Conservation (phyloP, 2,113 vertebrate species). For the Cranoglanis bouderius region DNA sequence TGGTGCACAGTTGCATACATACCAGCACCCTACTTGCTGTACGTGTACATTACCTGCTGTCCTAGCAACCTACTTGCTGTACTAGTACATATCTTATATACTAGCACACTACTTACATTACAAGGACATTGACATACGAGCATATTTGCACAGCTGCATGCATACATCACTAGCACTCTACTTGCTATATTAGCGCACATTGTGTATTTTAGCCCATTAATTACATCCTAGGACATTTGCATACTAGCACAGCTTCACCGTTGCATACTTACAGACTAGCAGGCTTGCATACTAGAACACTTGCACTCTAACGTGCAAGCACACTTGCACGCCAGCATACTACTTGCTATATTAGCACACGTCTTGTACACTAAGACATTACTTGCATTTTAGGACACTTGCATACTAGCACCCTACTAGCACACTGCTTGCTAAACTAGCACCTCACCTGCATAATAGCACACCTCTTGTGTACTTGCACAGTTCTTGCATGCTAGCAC, state of each 20-base stretch:
- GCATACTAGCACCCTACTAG: no score
- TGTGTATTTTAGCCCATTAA: background rate
- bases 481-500: background rate
- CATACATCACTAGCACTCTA: background rate
- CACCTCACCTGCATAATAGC: no score
- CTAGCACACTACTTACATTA: background rate
- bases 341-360: no score
- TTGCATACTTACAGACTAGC: no score
- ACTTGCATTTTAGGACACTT: background rate
- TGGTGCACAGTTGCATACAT: background rate
- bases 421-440: no score
- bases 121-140: background rate
- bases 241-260: background rate
- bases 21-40: background rate
- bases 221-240: background rate
- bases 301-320: no score
- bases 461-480: background rate
- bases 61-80: background rate
- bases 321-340: background rate
- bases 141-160: background rate
- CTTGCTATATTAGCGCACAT: background rate
- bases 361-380: background rate
- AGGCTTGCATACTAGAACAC: background rate
- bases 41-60: background rate
- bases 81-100: background rate